A percentile compares a stretch with the other conserved stretches of the same genome.
Conservation (phyloP, 2,888 invertebrate genomes). For the Salticus scenicus region DNA sequence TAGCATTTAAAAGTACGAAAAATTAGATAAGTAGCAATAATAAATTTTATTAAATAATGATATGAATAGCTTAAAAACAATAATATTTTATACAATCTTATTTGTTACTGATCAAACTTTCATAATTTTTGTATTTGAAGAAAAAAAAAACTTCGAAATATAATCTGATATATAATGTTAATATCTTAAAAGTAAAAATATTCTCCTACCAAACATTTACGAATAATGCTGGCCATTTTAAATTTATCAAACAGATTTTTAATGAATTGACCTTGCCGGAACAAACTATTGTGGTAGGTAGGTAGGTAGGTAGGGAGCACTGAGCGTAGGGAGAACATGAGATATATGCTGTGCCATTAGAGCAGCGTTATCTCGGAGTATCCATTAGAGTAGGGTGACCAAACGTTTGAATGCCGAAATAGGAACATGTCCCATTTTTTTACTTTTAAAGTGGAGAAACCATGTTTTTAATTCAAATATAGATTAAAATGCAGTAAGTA, state of each 20-base stretch:
- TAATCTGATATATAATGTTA: not conserved
- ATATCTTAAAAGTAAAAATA: not conserved
- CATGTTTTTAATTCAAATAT: too few species aligned
- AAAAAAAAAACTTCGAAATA: not conserved
- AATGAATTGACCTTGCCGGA: conserved; percentile 56
- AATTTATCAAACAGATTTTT: not conserved
- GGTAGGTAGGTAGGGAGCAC: too few species aligned
- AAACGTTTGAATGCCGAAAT: too few species aligned
- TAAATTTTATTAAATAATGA: not conserved
- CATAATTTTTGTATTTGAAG: not conserved
- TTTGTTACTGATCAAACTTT: not conserved
- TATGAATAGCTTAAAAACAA: not conserved
- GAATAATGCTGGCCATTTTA: conserved; percentile 42
- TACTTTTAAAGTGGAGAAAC: too few species aligned
- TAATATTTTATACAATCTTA: not conserved
- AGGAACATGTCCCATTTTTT: too few species aligned
- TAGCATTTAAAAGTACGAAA: too few species aligned
- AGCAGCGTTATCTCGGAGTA: too few species aligned
- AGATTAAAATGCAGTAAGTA: too few species aligned
- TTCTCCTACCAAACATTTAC: conserved; percentile 45
- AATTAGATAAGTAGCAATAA: not conserved
- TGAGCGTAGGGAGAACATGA: too few species aligned
- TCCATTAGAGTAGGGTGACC: too few species aligned
- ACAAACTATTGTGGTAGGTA: too few species aligned
- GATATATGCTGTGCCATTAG: too few species aligned